Evolutionary conservation across 2,888 invertebrate species (phyloP), one percentile per base, ranked within the genome.

Genomic region (Thera britannica): DNA sequence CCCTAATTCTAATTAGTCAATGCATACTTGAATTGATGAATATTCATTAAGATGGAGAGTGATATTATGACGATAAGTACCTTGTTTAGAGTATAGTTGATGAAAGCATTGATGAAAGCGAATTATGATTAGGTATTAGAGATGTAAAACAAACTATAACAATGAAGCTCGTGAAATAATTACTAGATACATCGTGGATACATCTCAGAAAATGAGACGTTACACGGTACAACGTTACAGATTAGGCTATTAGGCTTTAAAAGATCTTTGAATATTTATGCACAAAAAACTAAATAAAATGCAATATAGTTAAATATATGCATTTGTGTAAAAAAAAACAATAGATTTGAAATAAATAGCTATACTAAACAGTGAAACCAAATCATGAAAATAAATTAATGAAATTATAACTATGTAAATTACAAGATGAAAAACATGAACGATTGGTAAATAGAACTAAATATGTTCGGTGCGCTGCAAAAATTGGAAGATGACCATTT

Each of bases 1-100:
- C 64, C 58, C 60, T 65, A 64, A 70, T 67, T 59, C 61, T 67
- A 65, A 70, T 67, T 67, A 67, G 56, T 58, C 34, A 62, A 56
- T 65, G 58, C 54, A n/a, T 36, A 59, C 48, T 62, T 41, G 34
- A 38, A 58, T 49, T 65, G 62, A 34, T 62, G 36, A 64, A 62
- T 70, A 59, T 44, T 62, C 46, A 62, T 68, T 49, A 51, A 58
- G 38, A 48, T 54, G 35, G 35, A 51, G 35, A 52, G 12, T 57
- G 52, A 49, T 63, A 36, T 34, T 1, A 3, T 46, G 44, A 9
- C 6, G 6, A 9, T 34, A 34, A 52, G 34, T 34, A 34, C 34
- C 9, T 49, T n/a, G 12, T 49, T 41, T 41, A 2, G 41, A 41
- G 41, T 41, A 41, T 4, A 38, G 38, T 38, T 23, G 23, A 23